Conservation (phyloP, 2,888 invertebrate genomes). For the Pandemis corylana region DNA sequence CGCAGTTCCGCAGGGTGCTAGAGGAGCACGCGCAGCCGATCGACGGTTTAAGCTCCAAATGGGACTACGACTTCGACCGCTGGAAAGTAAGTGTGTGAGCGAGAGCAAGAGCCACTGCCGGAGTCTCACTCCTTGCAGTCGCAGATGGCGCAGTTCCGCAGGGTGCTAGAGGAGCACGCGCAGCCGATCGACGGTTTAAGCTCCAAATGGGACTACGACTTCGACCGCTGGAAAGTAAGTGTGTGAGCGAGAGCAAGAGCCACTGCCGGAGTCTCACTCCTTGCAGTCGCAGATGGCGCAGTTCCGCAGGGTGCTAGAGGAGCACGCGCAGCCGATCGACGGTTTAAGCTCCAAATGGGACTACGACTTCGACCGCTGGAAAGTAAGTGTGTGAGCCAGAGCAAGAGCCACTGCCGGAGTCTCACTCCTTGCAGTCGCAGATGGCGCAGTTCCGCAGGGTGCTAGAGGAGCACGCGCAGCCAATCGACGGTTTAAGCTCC, state of each 20-base stretch:
- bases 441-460: conserved; percentile 91
- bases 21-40: too few species aligned
- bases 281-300: conserved; percentile 89
- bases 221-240: too few species aligned
- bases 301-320: conserved; percentile 90
- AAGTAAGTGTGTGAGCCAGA: conserved; percentile 63
- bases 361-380: conserved; percentile 94
- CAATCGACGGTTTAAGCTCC: conserved; percentile 91
- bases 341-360: conserved; percentile 94
- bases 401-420: conserved; percentile 84
- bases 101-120: too few species aligned
- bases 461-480: conserved; percentile 89
- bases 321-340: conserved; percentile 90
- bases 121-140: too few species aligned
- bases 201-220: too few species aligned
- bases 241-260: too few species aligned
- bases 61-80: too few species aligned
- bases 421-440: conserved; percentile 87
- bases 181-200: too few species aligned
- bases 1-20: conserved; percentile 91
- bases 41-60: too few species aligned
- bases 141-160: too few species aligned
- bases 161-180: too few species aligned
- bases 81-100: too few species aligned
- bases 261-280: conserved; percentile 87